Base-by-base conservation (phyloP, 1,140 invertebrate species). In the Phthorimaea operculella region DNA sequence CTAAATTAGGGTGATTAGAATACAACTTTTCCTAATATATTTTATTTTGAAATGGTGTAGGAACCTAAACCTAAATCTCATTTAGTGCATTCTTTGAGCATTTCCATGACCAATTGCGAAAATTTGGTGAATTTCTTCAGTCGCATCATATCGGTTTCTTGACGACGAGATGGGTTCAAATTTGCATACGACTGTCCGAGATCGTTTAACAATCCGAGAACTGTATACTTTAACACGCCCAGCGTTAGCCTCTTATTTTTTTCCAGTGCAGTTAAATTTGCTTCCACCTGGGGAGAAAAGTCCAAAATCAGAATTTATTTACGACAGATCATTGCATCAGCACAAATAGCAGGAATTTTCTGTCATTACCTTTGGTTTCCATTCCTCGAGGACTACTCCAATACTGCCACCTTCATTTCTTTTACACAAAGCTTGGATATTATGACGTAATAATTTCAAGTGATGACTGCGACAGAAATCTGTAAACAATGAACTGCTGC, bases 391-490 rank as follows among this genome's bases (percentile, higher is more conserved):
- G 15, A 69, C 52, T 59, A 72, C 73, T 4, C 70, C 70, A 49
- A 75, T 53, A 33, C 61, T 53, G 7, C 70, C 71, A 16, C 67
- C 68, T 62, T 64, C 68, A 5, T 72, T 48, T 15, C 72, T 64
- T 6, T 52, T 39, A 1, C 67, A 73, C 11, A 70, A 51, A 11
- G 64, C 59, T 55, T 71, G 39, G 16, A 80, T 47, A 16, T 57
- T 64, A 12, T 68, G 54, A 14, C 66, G 70, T 47, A 83, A 42
- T 4, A 74, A 12, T 18, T 68, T 56, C 10, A 80, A 52, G 55
- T 83, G 76, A 54, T 79, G 74, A 14, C 44, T 52, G 11, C 76
- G 68, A 63, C 79, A 83, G 21, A 79, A 50, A 7, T 83, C 79
- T 70, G 62, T 33, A 66, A 55, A 39, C n/a, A 28, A 28, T n/a